phyloP scores from a whole-genome alignment of 1,140 invertebrate species.

The Eumaeus atala region DNA sequence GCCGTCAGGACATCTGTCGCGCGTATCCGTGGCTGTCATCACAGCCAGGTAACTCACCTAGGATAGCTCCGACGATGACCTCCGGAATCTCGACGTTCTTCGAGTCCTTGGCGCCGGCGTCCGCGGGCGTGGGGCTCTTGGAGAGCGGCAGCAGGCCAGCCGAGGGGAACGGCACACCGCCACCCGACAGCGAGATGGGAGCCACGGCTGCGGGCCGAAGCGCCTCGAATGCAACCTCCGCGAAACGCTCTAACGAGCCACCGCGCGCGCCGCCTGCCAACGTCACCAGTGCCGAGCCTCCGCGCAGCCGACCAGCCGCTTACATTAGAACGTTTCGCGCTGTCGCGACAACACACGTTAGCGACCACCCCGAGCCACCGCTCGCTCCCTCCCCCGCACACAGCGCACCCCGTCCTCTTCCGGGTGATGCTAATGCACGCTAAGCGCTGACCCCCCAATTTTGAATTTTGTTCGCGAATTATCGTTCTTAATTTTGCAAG shows the following conservation, averaged over 20 bases:
- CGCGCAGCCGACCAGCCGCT: conserved; percentile 28
- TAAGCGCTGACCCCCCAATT: background rate
- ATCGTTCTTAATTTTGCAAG: conserved; percentile 6
- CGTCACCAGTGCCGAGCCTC: conserved; percentile 49
- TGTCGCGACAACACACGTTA: conserved; percentile 41
- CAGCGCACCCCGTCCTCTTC: conserved; percentile 10
- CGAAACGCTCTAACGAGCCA: conserved; percentile 81
- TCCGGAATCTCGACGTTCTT: conserved; percentile 96
- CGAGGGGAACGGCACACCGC: conserved; percentile 82
- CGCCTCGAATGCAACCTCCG: conserved; percentile 81
- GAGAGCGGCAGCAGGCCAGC: conserved; percentile 86
- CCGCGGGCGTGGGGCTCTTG: conserved; percentile 90
- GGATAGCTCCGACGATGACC: conserved; percentile 96
- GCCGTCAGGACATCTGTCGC: no score
- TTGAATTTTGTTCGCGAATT: background rate
- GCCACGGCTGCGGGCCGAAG: conserved; percentile 79
- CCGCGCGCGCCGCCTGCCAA: conserved; percentile 75
- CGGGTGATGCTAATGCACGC: conserved; percentile 33
- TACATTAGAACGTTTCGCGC: conserved; percentile 68
- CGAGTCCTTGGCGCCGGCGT: conserved; percentile 82
- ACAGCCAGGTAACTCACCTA: no score
- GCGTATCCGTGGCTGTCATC: no score
- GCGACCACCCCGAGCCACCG: conserved; percentile 25
- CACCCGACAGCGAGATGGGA: conserved; percentile 83
- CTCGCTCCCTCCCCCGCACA: conserved; percentile 11